phyloP scores from a whole-genome alignment of 2,113 vertebrate genomes.

The Leiothrix lutea region DNA sequence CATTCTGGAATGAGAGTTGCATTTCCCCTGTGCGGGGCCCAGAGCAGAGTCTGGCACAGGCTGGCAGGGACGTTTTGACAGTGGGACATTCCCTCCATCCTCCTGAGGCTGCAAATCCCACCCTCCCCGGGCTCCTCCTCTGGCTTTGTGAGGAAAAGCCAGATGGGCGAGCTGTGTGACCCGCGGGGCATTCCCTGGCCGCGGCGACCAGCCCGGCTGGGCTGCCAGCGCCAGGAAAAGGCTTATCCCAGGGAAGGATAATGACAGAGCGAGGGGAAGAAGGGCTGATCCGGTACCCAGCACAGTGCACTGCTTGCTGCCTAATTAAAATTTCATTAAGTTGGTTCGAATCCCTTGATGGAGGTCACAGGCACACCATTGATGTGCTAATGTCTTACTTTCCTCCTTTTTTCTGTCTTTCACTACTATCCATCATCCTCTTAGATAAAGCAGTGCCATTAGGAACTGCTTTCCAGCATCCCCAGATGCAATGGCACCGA shows the following conservation, averaged over 20 bases:
- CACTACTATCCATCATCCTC: constrained; percentile 33
- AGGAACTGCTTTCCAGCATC: constrained; percentile 22
- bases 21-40: background rate
- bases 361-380: constrained; percentile 64
- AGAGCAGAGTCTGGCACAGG: background rate
- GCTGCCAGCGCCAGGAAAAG: background rate
- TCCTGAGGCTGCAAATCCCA: background rate
- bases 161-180: background rate
- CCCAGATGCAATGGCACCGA: constrained; percentile 35
- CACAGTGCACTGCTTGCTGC: constrained; percentile 57
- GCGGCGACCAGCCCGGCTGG: background rate
- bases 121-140: background rate
- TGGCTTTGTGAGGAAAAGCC: background rate
- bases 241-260: background rate
- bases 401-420: constrained; percentile 34
- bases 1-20: rapidly evolving
- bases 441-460: constrained; percentile 49
- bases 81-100: background rate
- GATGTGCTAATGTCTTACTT: constrained; percentile 75
- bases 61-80: background rate
- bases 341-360: constrained; percentile 65
- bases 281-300: constrained; percentile 57
- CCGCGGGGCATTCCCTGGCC: rapidly evolving
- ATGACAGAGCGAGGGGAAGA: background rate
- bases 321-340: constrained; percentile 85